These are phyloP conservation scores for Eledona agricola DNA, from an alignment of 2,888 invertebrate genomes.

Conservation along the genomic window DNA sequence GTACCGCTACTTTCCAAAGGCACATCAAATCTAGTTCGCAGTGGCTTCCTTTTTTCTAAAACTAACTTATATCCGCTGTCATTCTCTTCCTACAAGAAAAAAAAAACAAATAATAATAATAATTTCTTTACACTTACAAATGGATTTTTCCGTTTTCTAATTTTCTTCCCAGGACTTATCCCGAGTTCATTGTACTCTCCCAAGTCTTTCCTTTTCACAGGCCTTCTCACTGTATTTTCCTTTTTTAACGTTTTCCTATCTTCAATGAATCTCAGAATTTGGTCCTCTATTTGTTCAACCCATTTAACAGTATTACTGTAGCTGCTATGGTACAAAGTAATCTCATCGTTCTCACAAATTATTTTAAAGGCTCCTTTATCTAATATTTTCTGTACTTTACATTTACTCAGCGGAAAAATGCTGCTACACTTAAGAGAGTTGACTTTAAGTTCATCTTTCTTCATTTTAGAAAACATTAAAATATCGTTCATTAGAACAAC, in stretches of 20 bases:
- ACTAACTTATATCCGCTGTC: background rate
- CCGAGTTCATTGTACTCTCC: constrained; percentile 66
- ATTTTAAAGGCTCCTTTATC: constrained; percentile 70
- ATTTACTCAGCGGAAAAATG: constrained; percentile 76
- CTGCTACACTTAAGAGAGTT: constrained; percentile 70
- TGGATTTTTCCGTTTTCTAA: constrained; percentile 58
- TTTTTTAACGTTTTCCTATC: constrained; percentile 71
- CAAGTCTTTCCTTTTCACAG: constrained; percentile 67
- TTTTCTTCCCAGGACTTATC: constrained; percentile 64
- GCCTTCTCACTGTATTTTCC: constrained; percentile 70
- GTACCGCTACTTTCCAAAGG: background rate
- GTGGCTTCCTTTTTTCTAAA: constrained; percentile 12
- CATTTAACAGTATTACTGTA: constrained; percentile 66
- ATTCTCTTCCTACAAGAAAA: constrained; percentile 11
- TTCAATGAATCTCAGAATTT: constrained; percentile 67
- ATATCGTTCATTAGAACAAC: constrained; percentile 78
- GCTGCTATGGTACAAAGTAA: constrained; percentile 68
- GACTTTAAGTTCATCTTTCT: constrained; percentile 66
- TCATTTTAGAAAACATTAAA: constrained; percentile 74
- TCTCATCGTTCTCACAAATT: constrained; percentile 67
- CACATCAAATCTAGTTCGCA: constrained; percentile 3
- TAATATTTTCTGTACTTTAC: constrained; percentile 68
- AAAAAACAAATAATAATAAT: too few species aligned
- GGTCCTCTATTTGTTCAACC: constrained; percentile 66
- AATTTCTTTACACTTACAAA: too few species aligned